Base-by-base conservation (phyloP, 2,113 vertebrate genomes). In the Colossoma macropomum region DNA sequence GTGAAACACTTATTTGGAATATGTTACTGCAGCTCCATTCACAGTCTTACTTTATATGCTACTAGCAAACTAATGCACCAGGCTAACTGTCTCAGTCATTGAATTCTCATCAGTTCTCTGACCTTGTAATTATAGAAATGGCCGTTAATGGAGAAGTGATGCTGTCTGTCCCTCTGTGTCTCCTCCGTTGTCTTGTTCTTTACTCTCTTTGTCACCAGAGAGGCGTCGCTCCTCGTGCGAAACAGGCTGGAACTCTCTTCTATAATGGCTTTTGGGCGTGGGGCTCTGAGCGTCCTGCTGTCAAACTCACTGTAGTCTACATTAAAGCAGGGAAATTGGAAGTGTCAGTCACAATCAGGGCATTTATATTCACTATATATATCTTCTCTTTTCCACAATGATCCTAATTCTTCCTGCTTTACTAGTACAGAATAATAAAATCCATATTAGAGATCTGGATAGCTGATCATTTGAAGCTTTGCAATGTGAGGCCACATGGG, bases 71-170 rank as follows among this genome's bases (percentile, higher is more conserved):
- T 56, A 25, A 41, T 32, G 66, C 6, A 65, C 41, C 19, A 50
- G 16, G 25, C 25, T 45, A 15, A 16, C 30, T 38, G 66, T 34
- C 41, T 50, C 12, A 25, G 50, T 65, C 25, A 56, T 13, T 65
- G 12, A 4, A 30, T 41, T 34, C 32, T 41, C 76, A 41, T 21
- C 28, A 38, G 30, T 66, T 32, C 25, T 72, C 81, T 2, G 52
- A 96, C 97, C 94, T 97, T 96, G 0, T 97, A 93, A 90, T 98
- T 96, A 81, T 99, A 99, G 87, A 97, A 97, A 83, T 99, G 97
- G 23, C 97, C 97, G 0, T 98, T 98, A 82, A 98, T 99, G 0
- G 96, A 99, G 78, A 96, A 97, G 68, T 96, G 93, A 72, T 96
- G 96, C 1, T 93, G 93, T 41, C 88, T 91, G 70, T 93, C 91